Evolutionary conservation across 2,888 invertebrate species (phyloP).

Genomic region (Gymnosoma rotundatum): DNA sequence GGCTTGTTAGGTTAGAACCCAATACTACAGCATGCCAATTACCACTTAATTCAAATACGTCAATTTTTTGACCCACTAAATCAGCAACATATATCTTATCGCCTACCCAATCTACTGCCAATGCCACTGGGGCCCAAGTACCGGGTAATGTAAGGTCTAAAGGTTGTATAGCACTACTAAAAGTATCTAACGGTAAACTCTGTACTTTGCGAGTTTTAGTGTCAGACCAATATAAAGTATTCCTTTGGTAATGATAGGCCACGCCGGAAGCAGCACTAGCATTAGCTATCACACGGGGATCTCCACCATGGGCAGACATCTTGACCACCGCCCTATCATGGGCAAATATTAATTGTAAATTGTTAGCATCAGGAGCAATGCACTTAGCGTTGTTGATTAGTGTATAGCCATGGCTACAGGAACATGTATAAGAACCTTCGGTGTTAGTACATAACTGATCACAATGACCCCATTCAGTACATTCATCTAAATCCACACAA

Average conservation of each 20-base stretch:
- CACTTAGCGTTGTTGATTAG: slow-evolving; percentile 86
- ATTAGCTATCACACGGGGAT: slow-evolving; percentile 87
- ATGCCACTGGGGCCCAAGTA: slow-evolving; percentile 93
- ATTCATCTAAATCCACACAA: slow-evolving; percentile 96
- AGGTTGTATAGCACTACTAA: slow-evolving; percentile 81
- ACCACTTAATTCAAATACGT: slow-evolving; percentile 94
- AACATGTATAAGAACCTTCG: slow-evolving; percentile 91
- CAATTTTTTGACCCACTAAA: slow-evolving; percentile 95
- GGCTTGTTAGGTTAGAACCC: slow-evolving; percentile 94
- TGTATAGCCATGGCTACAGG: slow-evolving; percentile 90
- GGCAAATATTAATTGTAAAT: slow-evolving; percentile 86
- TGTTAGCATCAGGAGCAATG: slow-evolving; percentile 84
- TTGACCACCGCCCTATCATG: slow-evolving; percentile 88
- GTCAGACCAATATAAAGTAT: slow-evolving; percentile 94
- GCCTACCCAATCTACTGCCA: slow-evolving; percentile 98
- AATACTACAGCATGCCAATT: slow-evolving; percentile 95
- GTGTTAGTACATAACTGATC: slow-evolving; percentile 97
- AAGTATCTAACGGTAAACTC: slow-evolving; percentile 82
- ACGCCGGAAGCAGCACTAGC: slow-evolving; percentile 93
- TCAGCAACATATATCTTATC: slow-evolving; percentile 98
- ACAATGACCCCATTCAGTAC: slow-evolving; percentile 95
- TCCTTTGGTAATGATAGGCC: slow-evolving; percentile 90
- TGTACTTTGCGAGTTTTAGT: slow-evolving; percentile 91
- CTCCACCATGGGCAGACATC: slow-evolving; percentile 87
- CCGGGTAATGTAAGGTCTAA: slow-evolving; percentile 89